A percentile compares a stretch with the other conserved stretches of the same genome.
Evolutionary conservation across 2,113 vertebrate genomes (phyloP).

Genomic region (Dipodomys merriami): DNA sequence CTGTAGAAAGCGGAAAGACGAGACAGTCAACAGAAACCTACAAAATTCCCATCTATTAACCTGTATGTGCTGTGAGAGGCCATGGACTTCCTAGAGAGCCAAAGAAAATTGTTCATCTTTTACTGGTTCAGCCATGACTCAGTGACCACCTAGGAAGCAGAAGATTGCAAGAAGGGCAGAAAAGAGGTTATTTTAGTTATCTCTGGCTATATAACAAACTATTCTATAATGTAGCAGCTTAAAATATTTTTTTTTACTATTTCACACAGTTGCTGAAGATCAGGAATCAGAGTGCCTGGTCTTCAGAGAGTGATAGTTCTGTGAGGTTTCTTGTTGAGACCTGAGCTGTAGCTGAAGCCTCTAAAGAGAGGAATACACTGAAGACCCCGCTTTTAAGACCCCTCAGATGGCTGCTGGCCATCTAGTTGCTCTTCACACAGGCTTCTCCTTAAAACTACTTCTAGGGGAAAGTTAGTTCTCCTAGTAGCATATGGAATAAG

Average conservation of each 20-base stretch:
- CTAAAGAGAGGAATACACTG: not conserved
- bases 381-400: not conserved
- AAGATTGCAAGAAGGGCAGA: not conserved
- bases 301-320: too few species aligned
- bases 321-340: not conserved
- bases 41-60: not conserved
- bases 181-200: not conserved
- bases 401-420: not conserved
- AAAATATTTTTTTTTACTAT: not conserved
- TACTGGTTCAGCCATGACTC: not conserved
- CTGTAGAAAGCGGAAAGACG: not conserved
- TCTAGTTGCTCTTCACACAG: not conserved
- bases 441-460: not conserved
- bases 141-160: not conserved
- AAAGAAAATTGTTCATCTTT: not conserved
- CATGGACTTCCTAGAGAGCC: not conserved
- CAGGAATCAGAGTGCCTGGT: not conserved
- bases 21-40: not conserved
- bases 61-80: not conserved
- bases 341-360: not conserved
- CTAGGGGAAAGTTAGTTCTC: not conserved
- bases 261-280: not conserved
- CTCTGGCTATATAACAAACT: not conserved
- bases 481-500: not conserved
- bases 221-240: not conserved